A percentile compares a stretch with the other conserved stretches of the same genome.
Evolutionary conservation across 37 sponge, comb jelly and placozoan species (phyloP).

Genomic region (Geodia barretti): DNA sequence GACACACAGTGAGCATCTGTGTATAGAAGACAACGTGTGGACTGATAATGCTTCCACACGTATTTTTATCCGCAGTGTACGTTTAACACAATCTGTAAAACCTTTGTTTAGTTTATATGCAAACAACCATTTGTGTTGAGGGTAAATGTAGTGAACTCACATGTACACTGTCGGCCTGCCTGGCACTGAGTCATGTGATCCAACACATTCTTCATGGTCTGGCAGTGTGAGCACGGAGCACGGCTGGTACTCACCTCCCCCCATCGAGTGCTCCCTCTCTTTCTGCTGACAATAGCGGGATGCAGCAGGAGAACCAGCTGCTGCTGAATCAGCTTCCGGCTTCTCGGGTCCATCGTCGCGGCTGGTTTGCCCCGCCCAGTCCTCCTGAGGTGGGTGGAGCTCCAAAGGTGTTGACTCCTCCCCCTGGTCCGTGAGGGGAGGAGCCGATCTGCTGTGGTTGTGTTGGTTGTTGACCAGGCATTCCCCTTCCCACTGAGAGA

Average conservation of each 20-base stretch:
- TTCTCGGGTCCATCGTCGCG: constrained; percentile 60
- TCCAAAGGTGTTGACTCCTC: not conserved
- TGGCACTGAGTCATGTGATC: constrained; percentile 93
- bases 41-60: too few relatives aligned
- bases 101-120: constrained; percentile 22
- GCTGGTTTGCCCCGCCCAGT: not conserved
- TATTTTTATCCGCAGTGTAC: constrained; percentile 68
- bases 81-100: constrained; percentile 83
- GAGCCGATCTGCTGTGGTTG: not conserved
- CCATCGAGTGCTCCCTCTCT: constrained; percentile 64
- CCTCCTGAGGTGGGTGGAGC: not conserved
- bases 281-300: constrained; percentile 97
- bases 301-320: constrained; percentile 97
- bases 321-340: constrained; percentile 91
- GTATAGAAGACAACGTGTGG: not conserved
- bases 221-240: constrained; percentile 90
- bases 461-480: not conserved
- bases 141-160: constrained; percentile 68
- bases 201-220: constrained; percentile 95
- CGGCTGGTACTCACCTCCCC: constrained; percentile 52
- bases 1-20: constrained; percentile 96
- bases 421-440: not conserved
- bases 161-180: constrained; percentile 76
- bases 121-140: constrained; percentile 71
- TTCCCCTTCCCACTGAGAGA: not conserved